Percentiles rank a stretch among this genome's conserved stretches.
Evolutionary conservation across 2,797 vertebrate genomes (phyloP).

Genomic region (Poecile montanus): DNA sequence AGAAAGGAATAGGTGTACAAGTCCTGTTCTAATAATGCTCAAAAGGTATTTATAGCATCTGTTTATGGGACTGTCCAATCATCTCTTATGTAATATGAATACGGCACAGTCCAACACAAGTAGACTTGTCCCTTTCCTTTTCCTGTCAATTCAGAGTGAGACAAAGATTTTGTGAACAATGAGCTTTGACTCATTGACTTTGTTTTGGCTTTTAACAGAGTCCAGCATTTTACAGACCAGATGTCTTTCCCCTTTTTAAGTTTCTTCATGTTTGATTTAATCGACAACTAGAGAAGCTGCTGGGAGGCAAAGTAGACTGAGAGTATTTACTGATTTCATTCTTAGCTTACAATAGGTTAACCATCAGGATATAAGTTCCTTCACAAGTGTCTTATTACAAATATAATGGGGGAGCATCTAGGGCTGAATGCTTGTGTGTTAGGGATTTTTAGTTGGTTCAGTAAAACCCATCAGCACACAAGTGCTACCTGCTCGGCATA

Average conservation of each 20-base stretch:
- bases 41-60: not conserved
- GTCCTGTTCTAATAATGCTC: not conserved
- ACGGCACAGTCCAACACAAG: not conserved
- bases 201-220: not conserved
- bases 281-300: not conserved
- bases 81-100: not conserved
- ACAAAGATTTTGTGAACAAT: not conserved
- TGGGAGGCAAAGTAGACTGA: not conserved
- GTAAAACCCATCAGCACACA: not conserved
- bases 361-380: not conserved
- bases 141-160: not conserved
- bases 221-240: not conserved
- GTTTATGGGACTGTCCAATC: not conserved
- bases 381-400: not conserved
- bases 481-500: not conserved
- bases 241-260: not conserved
- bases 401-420: not conserved
- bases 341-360: not conserved
- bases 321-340: not conserved
- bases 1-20: not conserved
- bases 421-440: not conserved
- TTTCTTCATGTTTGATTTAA: not conserved
- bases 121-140: not conserved
- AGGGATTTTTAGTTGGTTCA: not conserved
- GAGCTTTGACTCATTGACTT: not conserved